Conservation (phyloP, 1,140 invertebrate genomes). For the Kradibia gibbosae region DNA sequence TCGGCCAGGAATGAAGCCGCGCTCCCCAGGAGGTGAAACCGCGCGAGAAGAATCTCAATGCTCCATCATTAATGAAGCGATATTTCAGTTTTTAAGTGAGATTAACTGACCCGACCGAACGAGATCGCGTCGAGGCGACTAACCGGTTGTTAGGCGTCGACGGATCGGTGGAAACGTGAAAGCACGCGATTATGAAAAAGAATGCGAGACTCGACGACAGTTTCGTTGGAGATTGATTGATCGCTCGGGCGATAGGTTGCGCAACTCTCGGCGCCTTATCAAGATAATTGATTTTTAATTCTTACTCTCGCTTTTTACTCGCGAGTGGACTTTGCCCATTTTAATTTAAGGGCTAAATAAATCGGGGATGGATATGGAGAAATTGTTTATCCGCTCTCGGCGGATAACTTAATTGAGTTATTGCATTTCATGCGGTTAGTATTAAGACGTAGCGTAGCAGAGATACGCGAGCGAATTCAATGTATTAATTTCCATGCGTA, state of each 20-base stretch:
- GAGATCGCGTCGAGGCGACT: not conserved
- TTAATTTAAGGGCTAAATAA: too few species aligned
- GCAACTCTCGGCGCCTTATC: not conserved
- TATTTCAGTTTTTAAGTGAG: conserved; percentile 62
- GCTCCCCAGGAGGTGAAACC: not conserved
- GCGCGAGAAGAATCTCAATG: conserved; percentile 39
- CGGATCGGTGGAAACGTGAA: not conserved
- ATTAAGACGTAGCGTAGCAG: not conserved
- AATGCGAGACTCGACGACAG: not conserved
- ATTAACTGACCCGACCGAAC: conserved; percentile 65
- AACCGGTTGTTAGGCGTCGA: conserved; percentile 62
- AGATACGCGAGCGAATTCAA: not conserved
- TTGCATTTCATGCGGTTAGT: not conserved
- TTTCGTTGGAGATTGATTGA: conserved; percentile 18
- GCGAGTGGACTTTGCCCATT: too few species aligned
- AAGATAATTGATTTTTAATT: conserved; percentile 35
- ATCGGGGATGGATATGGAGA: not conserved
- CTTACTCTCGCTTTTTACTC: not conserved
- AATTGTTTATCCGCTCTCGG: not conserved
- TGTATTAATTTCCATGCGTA: not conserved
- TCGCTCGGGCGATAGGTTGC: not conserved
- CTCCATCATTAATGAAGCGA: conserved; percentile 60
- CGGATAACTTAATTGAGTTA: not conserved
- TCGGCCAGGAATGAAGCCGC: not conserved
- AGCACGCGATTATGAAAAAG: conserved; percentile 13